Evolutionary conservation across 2,888 invertebrate species (phyloP).

Genomic region (Thymelicus lineola): DNA sequence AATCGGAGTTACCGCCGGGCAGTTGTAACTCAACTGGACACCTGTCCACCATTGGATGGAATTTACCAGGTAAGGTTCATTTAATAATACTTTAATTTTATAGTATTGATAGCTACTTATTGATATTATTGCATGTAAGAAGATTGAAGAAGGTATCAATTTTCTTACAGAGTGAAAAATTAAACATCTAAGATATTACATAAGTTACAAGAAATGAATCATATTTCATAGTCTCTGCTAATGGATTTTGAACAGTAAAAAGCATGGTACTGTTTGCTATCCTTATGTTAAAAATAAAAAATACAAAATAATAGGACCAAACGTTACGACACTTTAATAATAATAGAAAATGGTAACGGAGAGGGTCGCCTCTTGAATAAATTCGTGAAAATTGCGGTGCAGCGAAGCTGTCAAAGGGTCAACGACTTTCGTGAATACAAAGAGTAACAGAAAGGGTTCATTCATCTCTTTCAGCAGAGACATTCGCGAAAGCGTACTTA

Average conservation of each 20-base stretch:
- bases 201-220: no score
- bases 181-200: no score
- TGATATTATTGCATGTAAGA: no score
- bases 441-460: slow-evolving; percentile 36
- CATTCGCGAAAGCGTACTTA: slow-evolving; percentile 18
- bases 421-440: slow-evolving; percentile 31
- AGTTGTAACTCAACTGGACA: slow-evolving; percentile 83
- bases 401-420: slow-evolving; percentile 34
- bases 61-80: slow-evolving; percentile 67
- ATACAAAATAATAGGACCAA: neutral
- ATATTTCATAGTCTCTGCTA: no score
- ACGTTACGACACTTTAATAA: neutral
- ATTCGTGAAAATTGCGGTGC: slow-evolving; percentile 32
- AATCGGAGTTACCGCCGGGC: slow-evolving; percentile 80
- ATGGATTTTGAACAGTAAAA: no score
- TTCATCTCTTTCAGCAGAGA: slow-evolving; percentile 35
- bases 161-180: no score
- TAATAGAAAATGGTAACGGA: slow-evolving; percentile 3
- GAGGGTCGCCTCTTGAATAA: slow-evolving; percentile 25
- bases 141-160: no score
- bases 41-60: slow-evolving; percentile 81
- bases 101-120: no score
- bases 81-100: neutral
- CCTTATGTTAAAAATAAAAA: neutral
- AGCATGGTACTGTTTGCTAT: no score